Conservation (phyloP, 2,113 vertebrate species). For the Alligator mississippiensis region DNA sequence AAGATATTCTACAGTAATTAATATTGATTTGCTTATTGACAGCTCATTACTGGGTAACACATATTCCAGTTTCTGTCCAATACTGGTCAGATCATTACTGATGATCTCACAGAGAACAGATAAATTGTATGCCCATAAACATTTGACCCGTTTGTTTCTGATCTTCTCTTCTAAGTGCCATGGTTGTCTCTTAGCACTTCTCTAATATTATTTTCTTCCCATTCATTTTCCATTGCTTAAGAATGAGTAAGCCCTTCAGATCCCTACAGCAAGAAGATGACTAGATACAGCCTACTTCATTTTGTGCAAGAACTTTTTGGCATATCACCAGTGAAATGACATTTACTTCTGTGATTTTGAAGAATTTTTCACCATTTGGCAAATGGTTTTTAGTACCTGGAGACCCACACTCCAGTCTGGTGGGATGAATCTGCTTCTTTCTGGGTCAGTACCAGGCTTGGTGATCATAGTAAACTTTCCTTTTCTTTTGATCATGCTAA, state of each 20-base stretch:
- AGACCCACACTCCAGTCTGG: not conserved
- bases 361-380: not conserved
- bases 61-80: not conserved
- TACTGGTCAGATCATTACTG: not conserved
- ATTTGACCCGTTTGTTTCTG: accelerated
- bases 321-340: not conserved
- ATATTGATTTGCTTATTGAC: not conserved
- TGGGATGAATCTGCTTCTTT: not conserved
- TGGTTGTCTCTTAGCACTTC: not conserved
- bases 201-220: accelerated
- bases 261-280: not conserved
- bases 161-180: not conserved
- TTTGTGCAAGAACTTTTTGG: accelerated
- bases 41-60: not conserved
- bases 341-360: not conserved
- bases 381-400: not conserved
- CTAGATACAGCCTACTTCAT: not conserved
- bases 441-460: not conserved
- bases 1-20: not conserved
- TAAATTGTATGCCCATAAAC: not conserved
- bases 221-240: not conserved
- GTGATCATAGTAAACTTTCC: not conserved
- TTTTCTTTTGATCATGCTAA: not conserved
- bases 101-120: not conserved
- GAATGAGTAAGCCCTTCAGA: not conserved